Evolutionary conservation across 1,140 invertebrate genomes (phyloP).

Genomic region (Scaptomyza pallida): DNA sequence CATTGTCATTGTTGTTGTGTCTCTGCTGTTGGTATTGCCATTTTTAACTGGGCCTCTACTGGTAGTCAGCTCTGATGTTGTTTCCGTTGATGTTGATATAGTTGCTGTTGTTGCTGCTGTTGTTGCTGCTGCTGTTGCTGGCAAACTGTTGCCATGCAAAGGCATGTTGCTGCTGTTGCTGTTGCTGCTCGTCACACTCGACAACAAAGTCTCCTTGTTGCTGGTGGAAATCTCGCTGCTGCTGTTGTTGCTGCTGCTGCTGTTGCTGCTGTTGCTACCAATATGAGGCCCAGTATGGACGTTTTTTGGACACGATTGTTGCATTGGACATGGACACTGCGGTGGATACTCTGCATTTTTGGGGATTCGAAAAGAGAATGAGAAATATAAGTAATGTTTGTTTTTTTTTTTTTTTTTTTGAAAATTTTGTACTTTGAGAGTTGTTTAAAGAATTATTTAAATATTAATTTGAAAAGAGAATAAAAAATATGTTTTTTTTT

Average conservation of each 20-base stretch:
- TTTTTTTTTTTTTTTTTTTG: no score
- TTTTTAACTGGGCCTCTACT: conserved; percentile 83
- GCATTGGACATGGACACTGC: conserved; percentile 93
- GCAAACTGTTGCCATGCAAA: conserved; percentile 40
- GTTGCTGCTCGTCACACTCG: conserved; percentile 60
- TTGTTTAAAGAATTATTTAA: no score
- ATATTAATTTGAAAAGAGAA: no score
- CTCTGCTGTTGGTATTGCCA: conserved; percentile 28
- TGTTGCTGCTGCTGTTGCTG: conserved; percentile 33
- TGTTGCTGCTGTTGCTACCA: conserved; percentile 87
- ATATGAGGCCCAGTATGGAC: conserved; percentile 97
- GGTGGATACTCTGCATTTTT: conserved; percentile 85
- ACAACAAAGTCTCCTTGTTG: conserved; percentile 51
- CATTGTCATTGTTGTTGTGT: conserved; percentile 12
- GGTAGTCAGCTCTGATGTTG: conserved; percentile 56
- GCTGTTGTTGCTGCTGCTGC: conserved; percentile 85
- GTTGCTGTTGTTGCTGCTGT: conserved; percentile 40
- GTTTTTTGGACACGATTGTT: conserved; percentile 97
- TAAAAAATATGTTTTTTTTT: no score
- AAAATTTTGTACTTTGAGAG: no score
- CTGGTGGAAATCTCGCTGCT: conserved; percentile 53
- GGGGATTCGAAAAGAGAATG: conserved; percentile 43
- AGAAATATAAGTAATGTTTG: background rate
- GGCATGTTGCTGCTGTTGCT: conserved; percentile 59
- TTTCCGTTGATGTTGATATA: conserved; percentile 32